Base-by-base conservation (phyloP, 1,140 invertebrate genomes). In the Magallana ariakensis region DNA sequence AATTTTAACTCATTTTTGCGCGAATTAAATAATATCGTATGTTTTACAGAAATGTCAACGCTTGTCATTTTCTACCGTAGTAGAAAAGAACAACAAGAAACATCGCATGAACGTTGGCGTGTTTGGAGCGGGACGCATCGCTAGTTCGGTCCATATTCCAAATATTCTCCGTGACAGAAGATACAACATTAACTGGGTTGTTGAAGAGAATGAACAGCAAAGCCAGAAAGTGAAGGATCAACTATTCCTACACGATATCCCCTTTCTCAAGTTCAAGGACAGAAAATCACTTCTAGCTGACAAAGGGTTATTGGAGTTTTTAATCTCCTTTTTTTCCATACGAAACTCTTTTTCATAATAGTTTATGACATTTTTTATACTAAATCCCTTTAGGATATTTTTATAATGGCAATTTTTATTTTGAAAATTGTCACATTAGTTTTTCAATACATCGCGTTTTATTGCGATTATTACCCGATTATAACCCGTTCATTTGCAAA, bases 91-190 rank as follows among this genome's bases (percentile, higher is more conserved):
- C 16, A 19, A 85, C 26, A 62, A 53, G 6, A 33, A 82, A 22
- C 80, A 60, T 11, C 75, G 80, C 11, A 87, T 88, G 53, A 89
- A 88, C 83, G 90, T 91, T n/a, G 90, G 90, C 4, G 87, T 89
- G 8, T 26, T 91, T 13, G 90, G 90, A 26, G 90, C 90, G 13
- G 90, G 90, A 10, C 56, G 90, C n/a, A 90, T 91, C 54, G 90
- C 89, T 8, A 60, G 70, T 0, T 70, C 84, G 8, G 87, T 91
- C 46, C 90, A 91, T 54, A 86, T 91, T 16, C 66, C 53, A 55
- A 91, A 91, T 70, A 86, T 91, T 11, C 62, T 89, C 4, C 46
- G 66, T 13, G 87, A 91, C 19, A 70, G 87, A n/a, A 75, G 82
- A 26, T 80, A 90, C 46, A 60, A 83, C 9, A 84, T 91, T 0